Percentiles rank a stretch among this genome's conserved stretches.
Conservation (phyloP, 2,113 vertebrate genomes). For the Dasyprocta punctata region DNA sequence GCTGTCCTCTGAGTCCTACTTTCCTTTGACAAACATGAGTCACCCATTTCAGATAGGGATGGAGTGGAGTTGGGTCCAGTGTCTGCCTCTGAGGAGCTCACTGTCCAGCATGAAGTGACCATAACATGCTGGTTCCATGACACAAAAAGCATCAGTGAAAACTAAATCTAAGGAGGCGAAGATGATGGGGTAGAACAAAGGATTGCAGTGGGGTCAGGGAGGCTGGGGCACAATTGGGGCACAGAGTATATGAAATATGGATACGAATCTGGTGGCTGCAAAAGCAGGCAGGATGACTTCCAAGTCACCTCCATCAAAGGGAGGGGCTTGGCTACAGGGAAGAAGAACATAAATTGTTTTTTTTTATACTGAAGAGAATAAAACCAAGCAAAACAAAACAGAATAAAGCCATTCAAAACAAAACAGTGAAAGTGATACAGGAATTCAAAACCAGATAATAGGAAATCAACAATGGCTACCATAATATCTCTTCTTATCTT, state of each 20-base stretch:
- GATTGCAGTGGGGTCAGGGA: not conserved
- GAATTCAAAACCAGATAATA: no score
- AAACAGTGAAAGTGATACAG: no score
- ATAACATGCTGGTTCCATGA: not conserved
- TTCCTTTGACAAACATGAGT: not conserved
- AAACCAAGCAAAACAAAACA: no score
- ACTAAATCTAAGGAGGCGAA: not conserved
- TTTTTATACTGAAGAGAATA: no score
- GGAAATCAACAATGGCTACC: no score
- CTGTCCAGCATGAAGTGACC: not conserved
- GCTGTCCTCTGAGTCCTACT: not conserved
- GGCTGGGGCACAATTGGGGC: no score
- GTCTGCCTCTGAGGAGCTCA: not conserved
- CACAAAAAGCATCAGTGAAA: not conserved
- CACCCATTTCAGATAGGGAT: not conserved
- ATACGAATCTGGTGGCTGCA: not conserved
- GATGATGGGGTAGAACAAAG: not conserved
- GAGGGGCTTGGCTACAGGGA: not conserved
- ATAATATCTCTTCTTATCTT: no score
- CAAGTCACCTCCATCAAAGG: not conserved
- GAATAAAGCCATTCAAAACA: no score
- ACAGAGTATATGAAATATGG: not conserved
- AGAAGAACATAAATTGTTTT: not conserved
- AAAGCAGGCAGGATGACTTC: accelerated
- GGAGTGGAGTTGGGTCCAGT: no score